Base-by-base conservation (phyloP, 2,888 invertebrate genomes). In the Barypeithes pellucidus region DNA sequence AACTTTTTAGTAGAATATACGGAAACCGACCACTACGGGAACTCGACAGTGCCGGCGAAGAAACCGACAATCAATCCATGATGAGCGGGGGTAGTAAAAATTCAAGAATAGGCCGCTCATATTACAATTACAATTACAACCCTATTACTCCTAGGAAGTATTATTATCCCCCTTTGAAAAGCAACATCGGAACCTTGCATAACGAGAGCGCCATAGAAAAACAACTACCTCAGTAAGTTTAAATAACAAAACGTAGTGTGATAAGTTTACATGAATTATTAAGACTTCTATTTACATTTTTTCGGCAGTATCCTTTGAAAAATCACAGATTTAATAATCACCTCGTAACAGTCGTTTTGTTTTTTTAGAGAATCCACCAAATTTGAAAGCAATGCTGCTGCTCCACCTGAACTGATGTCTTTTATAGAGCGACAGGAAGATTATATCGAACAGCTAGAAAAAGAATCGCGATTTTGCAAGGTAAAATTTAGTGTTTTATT, bases 341-440 rank as follows among this genome's bases (percentile, higher is more conserved):
- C 24, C 24, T 5, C 5, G 5, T 5, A 24, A 24, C 24, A 29
- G 29, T 29, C 9, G 1, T 29, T 29, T 29, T 29, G 1, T 24
- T 24, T 24, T 4, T 16, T 57, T 57, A 82, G 81, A 33, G 79
- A 79, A 9, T 72, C 77, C 39, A 66, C 77, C 29, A 81, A 81
- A 70, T 72, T 78, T 52, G 81, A 82, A 18, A 75, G 66, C 18
- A 57, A 65, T 9, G 73, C 90, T 79, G 85, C 92, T 4, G 78
- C 90, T 80, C 87, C 92, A 79, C 92, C 92, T 12, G 95, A 95
- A 83, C 88, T 95, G 52, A 89, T 94, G 84, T 90, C 91, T 79
- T 95, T 94, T 81, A 94, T 95, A 59, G 94, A 95, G 84, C 91
- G 94, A 76, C 95, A 95, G 80, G 95, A 95, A 81, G 94, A 94